A percentile compares a stretch with the other conserved stretches of the same genome.
Conservation (phyloP, 2,888 invertebrate species). For the Idaea dimidiata region DNA sequence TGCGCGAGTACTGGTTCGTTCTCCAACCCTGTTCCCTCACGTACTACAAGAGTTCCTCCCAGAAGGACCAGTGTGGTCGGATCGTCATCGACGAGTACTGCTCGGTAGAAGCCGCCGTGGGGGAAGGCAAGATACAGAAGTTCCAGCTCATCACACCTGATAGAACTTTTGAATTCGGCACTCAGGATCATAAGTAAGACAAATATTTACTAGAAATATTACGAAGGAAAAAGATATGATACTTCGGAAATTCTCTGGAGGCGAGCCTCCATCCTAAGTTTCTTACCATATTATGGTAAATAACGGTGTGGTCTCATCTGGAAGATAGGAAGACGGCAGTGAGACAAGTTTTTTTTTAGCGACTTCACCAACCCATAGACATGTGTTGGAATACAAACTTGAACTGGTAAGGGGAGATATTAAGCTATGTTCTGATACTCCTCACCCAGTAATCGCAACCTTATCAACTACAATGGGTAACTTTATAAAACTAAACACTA, state of each 20-base stretch:
- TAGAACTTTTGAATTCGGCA: constrained; percentile 86
- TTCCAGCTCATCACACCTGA: constrained; percentile 86
- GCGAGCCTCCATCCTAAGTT: too few species aligned
- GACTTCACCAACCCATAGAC: too few species aligned
- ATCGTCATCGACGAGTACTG: constrained; percentile 84
- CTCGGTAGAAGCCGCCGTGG: constrained; percentile 82
- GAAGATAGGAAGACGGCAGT: too few species aligned
- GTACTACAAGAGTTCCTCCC: constrained; percentile 87
- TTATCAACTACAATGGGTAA: too few species aligned
- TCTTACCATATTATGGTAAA: not conserved
- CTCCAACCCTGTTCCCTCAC: constrained; percentile 86
- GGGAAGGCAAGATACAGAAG: constrained; percentile 80
- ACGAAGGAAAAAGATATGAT: too few species aligned
- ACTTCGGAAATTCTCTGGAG: too few species aligned
- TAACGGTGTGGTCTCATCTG: too few species aligned
- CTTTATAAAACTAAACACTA: too few species aligned
- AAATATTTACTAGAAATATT: not conserved
- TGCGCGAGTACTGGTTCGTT: constrained; percentile 91
- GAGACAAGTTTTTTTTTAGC: too few species aligned
- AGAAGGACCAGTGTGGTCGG: constrained; percentile 85
- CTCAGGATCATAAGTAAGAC: constrained; percentile 85
- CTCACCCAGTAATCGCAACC: too few species aligned
- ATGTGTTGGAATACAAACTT: not conserved
- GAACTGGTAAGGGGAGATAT: too few species aligned
- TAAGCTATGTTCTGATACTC: too few species aligned